phyloP scores from a whole-genome alignment of 2,888 invertebrate genomes.

The Euclidia mi region DNA sequence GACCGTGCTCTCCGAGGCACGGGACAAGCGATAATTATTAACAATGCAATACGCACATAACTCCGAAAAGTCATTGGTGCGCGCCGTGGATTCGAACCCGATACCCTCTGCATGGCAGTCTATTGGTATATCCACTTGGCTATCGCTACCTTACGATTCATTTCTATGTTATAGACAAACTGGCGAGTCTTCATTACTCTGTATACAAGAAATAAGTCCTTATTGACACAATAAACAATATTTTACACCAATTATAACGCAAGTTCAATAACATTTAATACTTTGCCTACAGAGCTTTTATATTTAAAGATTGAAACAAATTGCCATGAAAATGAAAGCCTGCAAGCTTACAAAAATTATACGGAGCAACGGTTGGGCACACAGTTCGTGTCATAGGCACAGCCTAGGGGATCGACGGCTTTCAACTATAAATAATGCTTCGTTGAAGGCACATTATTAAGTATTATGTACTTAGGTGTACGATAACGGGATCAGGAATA shows the following conservation, averaged over 20 bases:
- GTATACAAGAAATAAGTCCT: too few relatives aligned
- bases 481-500: not conserved
- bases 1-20: too few relatives aligned
- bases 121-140: too few relatives aligned
- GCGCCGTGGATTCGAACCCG: too few relatives aligned
- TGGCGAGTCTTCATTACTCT: too few relatives aligned
- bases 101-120: too few relatives aligned
- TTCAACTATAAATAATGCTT: conserved; percentile 34
- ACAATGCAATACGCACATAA: too few relatives aligned
- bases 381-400: conserved; percentile 25
- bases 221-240: too few relatives aligned
- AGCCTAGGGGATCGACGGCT: conserved; percentile 19
- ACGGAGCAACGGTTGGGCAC: conserved; percentile 26
- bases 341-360: conserved; percentile 47
- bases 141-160: too few relatives aligned
- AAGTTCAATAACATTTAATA: conserved; percentile 14
- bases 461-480: conserved; percentile 29
- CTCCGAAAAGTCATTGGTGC: too few relatives aligned
- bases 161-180: not conserved
- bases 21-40: too few relatives aligned
- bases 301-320: conserved; percentile 39
- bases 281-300: conserved; percentile 22
- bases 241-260: too few relatives aligned
- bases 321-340: conserved; percentile 32
- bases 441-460: conserved; percentile 26